Percentiles rank a stretch among this genome's conserved stretches.
phyloP scores from a whole-genome alignment of 2,888 invertebrate genomes.

The Neoitamus cyanurus region DNA sequence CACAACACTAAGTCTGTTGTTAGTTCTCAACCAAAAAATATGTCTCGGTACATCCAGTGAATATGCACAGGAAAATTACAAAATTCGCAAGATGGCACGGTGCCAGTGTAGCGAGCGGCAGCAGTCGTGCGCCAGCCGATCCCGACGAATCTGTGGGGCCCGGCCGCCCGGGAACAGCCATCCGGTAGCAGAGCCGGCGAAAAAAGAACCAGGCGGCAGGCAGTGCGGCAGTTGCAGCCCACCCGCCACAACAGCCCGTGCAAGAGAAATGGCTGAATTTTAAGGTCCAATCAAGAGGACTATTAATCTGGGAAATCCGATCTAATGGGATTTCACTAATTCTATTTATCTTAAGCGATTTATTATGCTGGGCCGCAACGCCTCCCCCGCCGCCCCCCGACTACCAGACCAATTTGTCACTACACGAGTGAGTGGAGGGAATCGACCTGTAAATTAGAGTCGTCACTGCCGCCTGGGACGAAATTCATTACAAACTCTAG shows the following conservation, averaged over 20 bases:
- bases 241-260: background rate
- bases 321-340: constrained; percentile 30
- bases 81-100: background rate
- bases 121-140: background rate
- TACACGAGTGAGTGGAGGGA: constrained; percentile 10
- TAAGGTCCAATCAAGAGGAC: constrained; percentile 26
- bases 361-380: constrained; percentile 18
- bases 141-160: background rate
- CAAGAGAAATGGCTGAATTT: background rate
- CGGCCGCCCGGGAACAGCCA: background rate
- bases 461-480: constrained; percentile 45
- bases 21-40: background rate
- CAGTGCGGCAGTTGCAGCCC: no score
- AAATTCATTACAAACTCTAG: constrained; percentile 47
- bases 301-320: constrained; percentile 17
- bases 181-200: background rate
- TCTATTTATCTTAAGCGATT: constrained; percentile 39
- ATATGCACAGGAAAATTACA: constrained; percentile 5
- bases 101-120: background rate
- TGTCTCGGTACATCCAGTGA: background rate
- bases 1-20: background rate
- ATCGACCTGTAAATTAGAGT: constrained; percentile 50
- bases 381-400: background rate
- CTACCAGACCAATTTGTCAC: constrained; percentile 27
- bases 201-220: background rate